Percentiles rank a stretch among this genome's conserved stretches.
These are phyloP conservation scores for Platycnemis pennipes DNA, from an alignment of 2,888 invertebrate genomes.

Conservation along the genomic window DNA sequence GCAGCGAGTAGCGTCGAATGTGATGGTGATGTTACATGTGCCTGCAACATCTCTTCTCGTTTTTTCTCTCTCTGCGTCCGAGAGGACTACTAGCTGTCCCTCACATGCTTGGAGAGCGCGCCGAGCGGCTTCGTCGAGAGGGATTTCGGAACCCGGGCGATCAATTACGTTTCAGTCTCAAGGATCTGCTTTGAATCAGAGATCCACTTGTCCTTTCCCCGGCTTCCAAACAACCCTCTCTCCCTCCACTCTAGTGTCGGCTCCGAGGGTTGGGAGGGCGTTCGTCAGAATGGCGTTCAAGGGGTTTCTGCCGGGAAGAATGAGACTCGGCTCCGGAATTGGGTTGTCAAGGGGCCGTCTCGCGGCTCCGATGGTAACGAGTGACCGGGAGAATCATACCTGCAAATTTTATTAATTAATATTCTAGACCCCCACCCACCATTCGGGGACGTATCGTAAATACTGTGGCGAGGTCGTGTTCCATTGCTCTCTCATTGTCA, in stretches of 20 bases:
- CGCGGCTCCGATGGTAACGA: neutral
- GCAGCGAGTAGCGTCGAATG: no score
- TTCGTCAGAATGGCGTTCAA: neutral
- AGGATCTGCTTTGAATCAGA: neutral
- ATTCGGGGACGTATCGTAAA: no score
- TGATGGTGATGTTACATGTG: no score
- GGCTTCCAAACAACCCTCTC: neutral
- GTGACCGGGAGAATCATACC: neutral
- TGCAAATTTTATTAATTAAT: no score
- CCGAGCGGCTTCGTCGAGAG: neutral
- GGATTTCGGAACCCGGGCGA: neutral
- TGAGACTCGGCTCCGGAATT: neutral
- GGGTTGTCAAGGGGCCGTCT: neutral
- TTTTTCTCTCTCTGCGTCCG: neutral
- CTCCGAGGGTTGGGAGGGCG: neutral
- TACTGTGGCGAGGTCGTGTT: no score
- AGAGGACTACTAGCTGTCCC: no score
- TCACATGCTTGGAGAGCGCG: neutral
- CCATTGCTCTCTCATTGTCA: no score
- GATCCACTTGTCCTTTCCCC: neutral
- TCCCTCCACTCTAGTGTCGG: neutral
- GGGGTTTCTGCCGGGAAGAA: neutral
- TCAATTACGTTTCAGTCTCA: neutral
- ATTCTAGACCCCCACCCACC: no score
- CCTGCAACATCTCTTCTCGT: no score